phyloP scores from a whole-genome alignment of 2,888 invertebrate species.

The Orchesella flavescens region DNA sequence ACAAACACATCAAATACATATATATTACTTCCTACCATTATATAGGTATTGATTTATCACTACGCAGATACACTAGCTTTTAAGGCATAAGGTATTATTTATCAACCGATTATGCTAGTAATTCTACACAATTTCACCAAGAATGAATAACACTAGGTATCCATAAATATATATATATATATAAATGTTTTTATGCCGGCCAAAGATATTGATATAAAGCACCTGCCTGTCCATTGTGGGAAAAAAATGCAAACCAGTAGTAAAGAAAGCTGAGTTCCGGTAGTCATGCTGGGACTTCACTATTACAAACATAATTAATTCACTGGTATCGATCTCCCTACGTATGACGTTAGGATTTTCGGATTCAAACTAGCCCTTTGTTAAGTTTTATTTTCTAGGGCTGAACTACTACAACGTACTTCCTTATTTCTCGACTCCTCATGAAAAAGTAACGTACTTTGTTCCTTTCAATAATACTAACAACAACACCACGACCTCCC shows the following conservation, averaged over 20 bases:
- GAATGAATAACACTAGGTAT: not conserved
- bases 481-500: not conserved
- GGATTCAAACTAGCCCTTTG: not conserved
- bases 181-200: not conserved
- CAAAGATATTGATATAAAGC: slow-evolving; percentile 10
- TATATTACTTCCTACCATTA: not conserved
- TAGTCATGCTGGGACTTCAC: slow-evolving; percentile 57
- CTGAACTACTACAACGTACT: not conserved
- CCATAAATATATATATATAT: not conserved
- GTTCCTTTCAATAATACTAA: not conserved
- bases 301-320: slow-evolving; percentile 70
- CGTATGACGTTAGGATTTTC: not conserved
- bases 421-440: not conserved
- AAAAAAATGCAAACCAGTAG: slow-evolving; percentile 37
- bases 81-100: too few relatives aligned
- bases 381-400: not conserved
- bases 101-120: not conserved
- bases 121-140: not conserved
- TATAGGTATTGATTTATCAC: not conserved
- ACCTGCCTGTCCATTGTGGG: slow-evolving; percentile 60
- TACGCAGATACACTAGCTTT: not conserved
- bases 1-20: not conserved
- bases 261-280: slow-evolving; percentile 60
- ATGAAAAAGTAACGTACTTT: not conserved
- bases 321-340: slow-evolving; percentile 65